A percentile compares a stretch with the other conserved stretches of the same genome.
phyloP scores from a whole-genome alignment of 2,888 invertebrate genomes.

The Serrognathus titanus region DNA sequence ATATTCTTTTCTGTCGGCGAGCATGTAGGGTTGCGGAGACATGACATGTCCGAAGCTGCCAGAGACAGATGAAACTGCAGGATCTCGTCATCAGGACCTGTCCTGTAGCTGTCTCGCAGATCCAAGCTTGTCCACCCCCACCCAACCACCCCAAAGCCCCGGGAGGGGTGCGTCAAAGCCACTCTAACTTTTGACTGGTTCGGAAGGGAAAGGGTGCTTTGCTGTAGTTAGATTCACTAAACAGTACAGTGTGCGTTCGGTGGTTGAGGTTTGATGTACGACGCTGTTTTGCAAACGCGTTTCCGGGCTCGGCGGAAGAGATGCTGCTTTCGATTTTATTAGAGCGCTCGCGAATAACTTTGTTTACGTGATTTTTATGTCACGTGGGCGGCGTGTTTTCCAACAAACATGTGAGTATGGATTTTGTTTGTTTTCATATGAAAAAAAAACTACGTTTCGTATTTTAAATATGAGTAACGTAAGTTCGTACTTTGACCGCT shows the following conservation, averaged over 20 bases:
- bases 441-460: too few species aligned
- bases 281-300: too few species aligned
- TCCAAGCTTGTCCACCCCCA: conserved; percentile 10
- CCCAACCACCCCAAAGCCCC: conserved; percentile 19
- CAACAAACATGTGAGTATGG: too few species aligned
- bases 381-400: too few species aligned
- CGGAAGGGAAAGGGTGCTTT: conserved; percentile 16
- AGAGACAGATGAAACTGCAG: conserved; percentile 37
- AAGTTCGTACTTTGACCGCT: too few species aligned
- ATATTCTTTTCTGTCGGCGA: conserved; percentile 11
- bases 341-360: too few species aligned
- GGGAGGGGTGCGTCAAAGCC: conserved; percentile 35
- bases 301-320: too few species aligned
- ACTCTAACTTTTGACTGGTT: conserved; percentile 29
- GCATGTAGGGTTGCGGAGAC: conserved; percentile 14
- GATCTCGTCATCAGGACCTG: conserved; percentile 33
- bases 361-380: too few species aligned
- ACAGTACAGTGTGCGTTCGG: conserved; percentile 40
- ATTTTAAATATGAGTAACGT: too few species aligned
- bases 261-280: conserved; percentile 26
- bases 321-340: too few species aligned
- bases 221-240: conserved; percentile 26
- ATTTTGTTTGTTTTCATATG: too few species aligned
- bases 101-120: conserved; percentile 29
- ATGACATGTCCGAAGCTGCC: conserved; percentile 36